Evolutionary conservation across 1,140 invertebrate genomes (phyloP), one percentile per base, ranked within the genome.

Genomic region (Cardiocondyla obscurior): DNA sequence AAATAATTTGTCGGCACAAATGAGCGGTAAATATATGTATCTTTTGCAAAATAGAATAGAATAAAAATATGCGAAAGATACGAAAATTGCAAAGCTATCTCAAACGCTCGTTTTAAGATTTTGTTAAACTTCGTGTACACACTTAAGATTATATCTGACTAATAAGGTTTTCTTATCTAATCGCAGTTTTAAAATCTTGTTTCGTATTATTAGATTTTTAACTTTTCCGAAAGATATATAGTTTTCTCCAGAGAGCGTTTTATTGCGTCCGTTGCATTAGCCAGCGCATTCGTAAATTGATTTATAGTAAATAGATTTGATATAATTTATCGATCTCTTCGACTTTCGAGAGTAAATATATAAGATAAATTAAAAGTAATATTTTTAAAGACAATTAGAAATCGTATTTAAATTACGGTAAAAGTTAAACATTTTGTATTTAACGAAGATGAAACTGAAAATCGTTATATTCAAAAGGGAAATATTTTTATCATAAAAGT

Each of bases 141-240:
- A 39, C n/a, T 28, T n/a, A 4, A 39, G 51, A 57, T 57, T 57
- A 73, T n/a, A 39, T 28, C 10, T 14, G 2, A 36, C 16, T 55
- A 53, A 70, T 70, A 53, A 55, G 7, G 55, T 72, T 72, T 72
- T 39, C 6, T 58, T 42, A 30, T 57, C 10, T 58, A 28, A 42
- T 42, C 58, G 7, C 5, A 28, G 6, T 2, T 42, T 2, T 14
- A 30, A 14, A 69, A 33, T n/a, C n/a, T 69, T 25, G 30, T 14
- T 55, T 39, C 4, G n/a, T 19, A 8, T 39, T 72, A 25, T 57
- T 57, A 39, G 39, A 7, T 72, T 72, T 72, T 39, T 3, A 36
- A 22, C 7, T 72, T 57, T 57, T 57, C 8, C 2, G 49, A 19
- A 57, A 73, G 10, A 16, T n/a, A 16, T n/a, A 5, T 49, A 36